Conservation (phyloP, 2,888 invertebrate species). For the Pyralis farinalis region DNA sequence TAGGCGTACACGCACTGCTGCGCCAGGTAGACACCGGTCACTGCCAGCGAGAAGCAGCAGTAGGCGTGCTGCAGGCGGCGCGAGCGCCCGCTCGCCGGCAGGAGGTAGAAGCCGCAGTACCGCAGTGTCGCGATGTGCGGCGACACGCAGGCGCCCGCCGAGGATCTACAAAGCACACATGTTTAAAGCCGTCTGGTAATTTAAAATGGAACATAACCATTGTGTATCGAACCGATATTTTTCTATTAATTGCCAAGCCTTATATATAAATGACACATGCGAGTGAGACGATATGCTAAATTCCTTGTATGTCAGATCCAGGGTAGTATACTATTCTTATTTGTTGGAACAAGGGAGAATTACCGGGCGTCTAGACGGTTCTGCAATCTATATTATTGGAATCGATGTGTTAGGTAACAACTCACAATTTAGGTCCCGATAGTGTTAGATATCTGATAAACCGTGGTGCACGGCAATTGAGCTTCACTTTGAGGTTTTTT, state of each 20-base stretch:
- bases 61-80: constrained; percentile 25
- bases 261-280: not conserved
- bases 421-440: no score
- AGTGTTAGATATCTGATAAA: no score
- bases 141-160: constrained; percentile 27
- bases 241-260: not conserved
- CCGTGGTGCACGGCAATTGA: no score
- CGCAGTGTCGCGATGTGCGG: constrained; percentile 35
- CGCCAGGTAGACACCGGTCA: constrained; percentile 37
- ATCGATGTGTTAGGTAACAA: no score
- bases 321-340: no score
- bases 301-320: not conserved
- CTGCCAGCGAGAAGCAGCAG: constrained; percentile 32
- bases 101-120: constrained; percentile 31
- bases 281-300: not conserved
- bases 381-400: no score
- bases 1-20: constrained; percentile 49
- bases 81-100: constrained; percentile 5
- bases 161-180: constrained; percentile 14
- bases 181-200: not conserved
- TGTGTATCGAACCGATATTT: not conserved
- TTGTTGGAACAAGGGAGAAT: no score
- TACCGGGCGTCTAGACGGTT: no score
- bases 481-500: no score
- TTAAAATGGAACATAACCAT: not conserved